Base-by-base conservation (phyloP, 2,113 vertebrate genomes). In the Nicator chloris region DNA sequence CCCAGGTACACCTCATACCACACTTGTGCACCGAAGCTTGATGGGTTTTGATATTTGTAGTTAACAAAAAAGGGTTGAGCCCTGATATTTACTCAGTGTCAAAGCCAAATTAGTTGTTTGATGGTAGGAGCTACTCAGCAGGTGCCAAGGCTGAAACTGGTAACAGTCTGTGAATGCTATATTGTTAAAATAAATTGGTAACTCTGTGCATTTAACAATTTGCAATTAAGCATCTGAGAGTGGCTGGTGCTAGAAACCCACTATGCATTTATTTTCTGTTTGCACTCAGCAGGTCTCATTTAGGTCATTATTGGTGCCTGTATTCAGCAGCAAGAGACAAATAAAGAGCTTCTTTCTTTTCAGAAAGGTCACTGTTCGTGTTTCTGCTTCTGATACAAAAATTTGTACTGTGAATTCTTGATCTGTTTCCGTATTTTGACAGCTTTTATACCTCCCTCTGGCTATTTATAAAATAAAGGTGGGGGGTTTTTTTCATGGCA, bases 181-280 rank as follows among this genome's bases (percentile, higher is more conserved):
- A 87, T 91, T 75, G n/a, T 90, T 87, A 53, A 91, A 91, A 85
- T 85, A 71, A 82, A 69, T 53, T n/a, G 57, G n/a, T 92, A 91
- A 65, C 49, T 89, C 82, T 78, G 65, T 72, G 49, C 37, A 57
- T 79, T 93, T 93, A 82, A 72, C 26, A 49, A 24, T 65, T 87
- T 69, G 40, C 61, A 92, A 70, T 92, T 96, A 94, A 88, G 53
- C 53, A 49, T 26, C 69, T 53, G 57, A 87, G 42, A 80, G 42
- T 15, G 57, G 39, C 75, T 80, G 66, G 47, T 75, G 45, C 85
- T 90, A 79, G 69, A 93, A 88, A 49, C 8, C 31, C 39, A 11
- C 45, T 23, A 44, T 13, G 49, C 70, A 57, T 79, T 92, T 96
- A 42, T 76, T 90, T 95, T 88, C 83, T 84, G 15, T 87, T 95